Evolutionary conservation across 2,797 vertebrate species (phyloP).

Genomic region (Amniataba percoides): DNA sequence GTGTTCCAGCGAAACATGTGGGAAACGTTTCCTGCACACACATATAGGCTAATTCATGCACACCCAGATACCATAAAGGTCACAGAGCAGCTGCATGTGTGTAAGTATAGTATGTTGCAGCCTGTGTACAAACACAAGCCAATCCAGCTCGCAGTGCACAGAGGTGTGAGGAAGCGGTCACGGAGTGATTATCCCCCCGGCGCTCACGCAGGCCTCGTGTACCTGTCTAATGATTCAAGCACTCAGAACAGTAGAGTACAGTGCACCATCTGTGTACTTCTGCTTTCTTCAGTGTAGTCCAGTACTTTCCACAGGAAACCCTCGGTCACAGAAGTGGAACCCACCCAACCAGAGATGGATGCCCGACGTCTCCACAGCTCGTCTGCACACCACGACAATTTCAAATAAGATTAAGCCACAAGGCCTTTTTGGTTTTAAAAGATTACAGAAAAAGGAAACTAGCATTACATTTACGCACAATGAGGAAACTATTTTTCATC

Average conservation of each 20-base stretch:
- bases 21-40: constrained; percentile 38
- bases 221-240: constrained; percentile 50
- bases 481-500: background rate
- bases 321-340: constrained; percentile 54
- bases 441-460: background rate
- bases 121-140: constrained; percentile 24
- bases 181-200: constrained; percentile 29
- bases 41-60: constrained; percentile 33
- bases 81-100: constrained; percentile 8
- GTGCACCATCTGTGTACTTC: constrained; percentile 65
- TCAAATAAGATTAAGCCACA: background rate
- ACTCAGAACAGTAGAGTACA: constrained; percentile 36
- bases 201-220: constrained; percentile 4
- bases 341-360: constrained; percentile 38
- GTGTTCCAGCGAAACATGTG: constrained; percentile 49
- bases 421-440: background rate
- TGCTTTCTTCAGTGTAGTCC: constrained; percentile 50
- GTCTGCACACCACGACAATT: constrained; percentile 24
- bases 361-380: constrained; percentile 19
- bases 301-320: constrained; percentile 81
- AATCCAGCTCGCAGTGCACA: background rate
- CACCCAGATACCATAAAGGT: constrained; percentile 3
- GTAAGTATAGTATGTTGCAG: constrained; percentile 1
- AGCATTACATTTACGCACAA: background rate
- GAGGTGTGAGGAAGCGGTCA: constrained; percentile 20